Conservation (phyloP, 2,797 vertebrate genomes). For the Eupleurogrammus muticus region DNA sequence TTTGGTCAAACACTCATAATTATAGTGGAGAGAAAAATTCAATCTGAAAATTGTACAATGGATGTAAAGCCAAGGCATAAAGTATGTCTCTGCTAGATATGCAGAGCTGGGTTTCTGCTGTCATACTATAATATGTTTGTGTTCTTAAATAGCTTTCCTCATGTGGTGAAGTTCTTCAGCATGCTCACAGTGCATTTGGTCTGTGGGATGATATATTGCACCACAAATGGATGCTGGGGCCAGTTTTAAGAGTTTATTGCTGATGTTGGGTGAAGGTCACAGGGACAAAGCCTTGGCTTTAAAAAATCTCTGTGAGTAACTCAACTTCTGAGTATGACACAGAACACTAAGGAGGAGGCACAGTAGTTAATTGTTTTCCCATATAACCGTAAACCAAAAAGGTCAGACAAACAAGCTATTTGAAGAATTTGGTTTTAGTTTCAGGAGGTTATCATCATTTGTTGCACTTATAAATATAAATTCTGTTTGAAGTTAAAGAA, state of each 20-base stretch:
- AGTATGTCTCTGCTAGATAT: slow-evolving; percentile 41
- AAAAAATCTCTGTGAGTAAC: too few species aligned
- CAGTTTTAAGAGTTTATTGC: slow-evolving; percentile 24
- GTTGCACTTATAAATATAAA: background rate
- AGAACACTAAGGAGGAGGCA: background rate
- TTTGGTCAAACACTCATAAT: slow-evolving; percentile 63
- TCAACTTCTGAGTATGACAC: too few species aligned
- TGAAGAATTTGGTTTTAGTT: background rate
- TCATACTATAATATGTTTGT: background rate
- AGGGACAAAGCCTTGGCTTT: background rate
- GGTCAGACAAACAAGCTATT: background rate
- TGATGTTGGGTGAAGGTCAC: slow-evolving; percentile 14
- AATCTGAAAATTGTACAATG: slow-evolving; percentile 36
- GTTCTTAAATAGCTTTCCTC: slow-evolving; percentile 13
- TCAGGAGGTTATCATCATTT: background rate
- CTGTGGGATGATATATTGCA: slow-evolving; percentile 13
- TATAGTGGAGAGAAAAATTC: slow-evolving; percentile 31
- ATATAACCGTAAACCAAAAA: background rate
- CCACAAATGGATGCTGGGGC: slow-evolving; percentile 19
- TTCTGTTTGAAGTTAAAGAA: background rate
- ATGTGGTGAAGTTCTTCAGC: slow-evolving; percentile 11
- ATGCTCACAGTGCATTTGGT: slow-evolving; percentile 24
- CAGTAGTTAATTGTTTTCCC: background rate
- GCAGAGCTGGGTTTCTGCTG: slow-evolving; percentile 19
- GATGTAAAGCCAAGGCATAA: slow-evolving; percentile 32